Evolutionary conservation across 2,888 invertebrate species (phyloP).

Genomic region (Conomelus anceps): DNA sequence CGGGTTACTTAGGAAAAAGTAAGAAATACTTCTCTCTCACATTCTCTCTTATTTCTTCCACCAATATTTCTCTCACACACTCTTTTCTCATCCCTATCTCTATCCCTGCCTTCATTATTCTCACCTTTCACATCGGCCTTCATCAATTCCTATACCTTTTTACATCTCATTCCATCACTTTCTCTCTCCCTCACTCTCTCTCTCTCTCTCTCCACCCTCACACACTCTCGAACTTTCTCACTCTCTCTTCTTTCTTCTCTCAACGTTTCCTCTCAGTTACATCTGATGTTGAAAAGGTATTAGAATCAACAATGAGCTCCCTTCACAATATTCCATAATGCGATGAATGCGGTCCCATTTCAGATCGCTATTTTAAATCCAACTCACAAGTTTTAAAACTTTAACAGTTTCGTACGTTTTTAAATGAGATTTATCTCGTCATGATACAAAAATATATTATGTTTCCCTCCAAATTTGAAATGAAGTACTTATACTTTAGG

Average conservation of each 20-base stretch:
- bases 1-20: neutral
- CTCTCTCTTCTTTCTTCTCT: neutral
- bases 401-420: neutral
- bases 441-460: neutral
- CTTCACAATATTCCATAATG: neutral
- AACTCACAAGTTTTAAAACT: neutral
- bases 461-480: neutral
- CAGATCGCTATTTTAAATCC: neutral
- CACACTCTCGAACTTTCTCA: too few species aligned
- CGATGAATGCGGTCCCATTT: neutral
- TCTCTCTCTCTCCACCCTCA: neutral
- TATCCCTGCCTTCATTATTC: too few species aligned
- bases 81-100: neutral
- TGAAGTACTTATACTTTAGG: too few species aligned
- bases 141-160: neutral
- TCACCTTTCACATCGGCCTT: too few species aligned
- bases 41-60: neutral
- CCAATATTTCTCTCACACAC: neutral
- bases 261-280: too few species aligned
- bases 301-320: neutral
- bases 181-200: neutral
- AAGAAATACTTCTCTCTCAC: neutral
- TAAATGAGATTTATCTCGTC: neutral
- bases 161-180: neutral
- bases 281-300: neutral